Conservation (phyloP, 2,888 invertebrate genomes). For the Chrysina gloriosa region DNA sequence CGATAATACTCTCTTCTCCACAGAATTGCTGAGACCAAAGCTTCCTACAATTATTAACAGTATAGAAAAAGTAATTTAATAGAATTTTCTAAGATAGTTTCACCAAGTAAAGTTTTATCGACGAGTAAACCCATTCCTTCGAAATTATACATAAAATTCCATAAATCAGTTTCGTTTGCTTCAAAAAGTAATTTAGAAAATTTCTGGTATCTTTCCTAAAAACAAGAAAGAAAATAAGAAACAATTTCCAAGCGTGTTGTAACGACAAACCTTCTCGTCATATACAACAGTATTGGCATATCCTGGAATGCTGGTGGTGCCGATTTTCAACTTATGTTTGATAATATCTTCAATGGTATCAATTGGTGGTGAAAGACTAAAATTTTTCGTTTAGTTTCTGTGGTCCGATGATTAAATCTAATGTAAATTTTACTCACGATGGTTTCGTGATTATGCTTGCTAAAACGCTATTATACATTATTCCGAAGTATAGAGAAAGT, state of each 20-base stretch:
- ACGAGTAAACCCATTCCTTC: not conserved
- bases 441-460: slow-evolving; percentile 24
- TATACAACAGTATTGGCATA: slow-evolving; percentile 15
- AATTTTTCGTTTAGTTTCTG: not conserved
- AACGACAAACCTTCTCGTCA: not conserved
- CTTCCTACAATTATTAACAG: slow-evolving; percentile 28
- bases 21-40: slow-evolving; percentile 35
- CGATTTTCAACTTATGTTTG: slow-evolving; percentile 5
- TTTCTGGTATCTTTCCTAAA: slow-evolving; percentile 9
- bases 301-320: slow-evolving; percentile 3
- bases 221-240: not conserved
- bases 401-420: not conserved
- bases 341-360: slow-evolving; percentile 20
- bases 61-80: not conserved
- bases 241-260: not conserved
- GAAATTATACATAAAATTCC: not conserved
- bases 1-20: not conserved
- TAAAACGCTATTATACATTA: slow-evolving; percentile 18
- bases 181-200: slow-evolving; percentile 6
- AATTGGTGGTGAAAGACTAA: slow-evolving; percentile 5
- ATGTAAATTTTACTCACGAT: not conserved
- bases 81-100: too few species aligned
- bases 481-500: not conserved
- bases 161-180: slow-evolving; percentile 4
- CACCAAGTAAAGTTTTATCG: slow-evolving; percentile 16